Evolutionary conservation across 1,140 invertebrate species (phyloP), one percentile per base, ranked within the genome.

Genomic region (Centruroides sculpturatus): DNA sequence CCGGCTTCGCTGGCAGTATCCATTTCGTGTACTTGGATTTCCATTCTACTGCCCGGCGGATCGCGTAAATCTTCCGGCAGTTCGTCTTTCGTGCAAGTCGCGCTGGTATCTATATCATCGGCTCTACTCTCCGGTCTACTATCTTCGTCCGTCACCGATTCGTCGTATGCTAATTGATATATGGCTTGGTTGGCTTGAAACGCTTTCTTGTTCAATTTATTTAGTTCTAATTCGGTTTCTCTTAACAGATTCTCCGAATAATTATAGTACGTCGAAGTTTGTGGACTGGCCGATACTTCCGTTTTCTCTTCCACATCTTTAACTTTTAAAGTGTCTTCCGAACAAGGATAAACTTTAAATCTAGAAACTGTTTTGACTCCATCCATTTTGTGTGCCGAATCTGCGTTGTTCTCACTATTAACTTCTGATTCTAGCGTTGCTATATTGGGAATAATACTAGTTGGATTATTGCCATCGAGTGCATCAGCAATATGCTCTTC

Each of bases 1-100:
- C 66, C 66, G 34, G 64, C 64, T 35, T 67, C 66, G 52, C 60
- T 63, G 5, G 35, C 56, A 54, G 55, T 62, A 23, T 66, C 66
- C 8, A 57, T 54, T 60, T 67, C 66, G 46, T 67, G 63, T 6
- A 67, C 52, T 5, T 63, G 35, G 1, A 67, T 67, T 60, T 67
- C 66, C n/a, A 48, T 41, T 61, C 57, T 56, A 23, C 51, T 56
- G 5, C 41, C 41, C 8, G 41, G 41, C 3, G 41, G 41, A 41
- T 41, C 41, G 3, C 41, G 41, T 41, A 41, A 41, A 41, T 41
- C 41, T 41, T 41, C 41, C 13, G 47, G 11, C 4, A 57, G 35
- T n/a, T 6, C 47, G 13, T 23, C 36, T 13, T 47, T 48, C 5
- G 57, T 35, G 56, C 50, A 46, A 56, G 55, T 12, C 11, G 36